Evolutionary conservation across 2,113 vertebrate species (phyloP).

Genomic region (Bubalus kerabau): DNA sequence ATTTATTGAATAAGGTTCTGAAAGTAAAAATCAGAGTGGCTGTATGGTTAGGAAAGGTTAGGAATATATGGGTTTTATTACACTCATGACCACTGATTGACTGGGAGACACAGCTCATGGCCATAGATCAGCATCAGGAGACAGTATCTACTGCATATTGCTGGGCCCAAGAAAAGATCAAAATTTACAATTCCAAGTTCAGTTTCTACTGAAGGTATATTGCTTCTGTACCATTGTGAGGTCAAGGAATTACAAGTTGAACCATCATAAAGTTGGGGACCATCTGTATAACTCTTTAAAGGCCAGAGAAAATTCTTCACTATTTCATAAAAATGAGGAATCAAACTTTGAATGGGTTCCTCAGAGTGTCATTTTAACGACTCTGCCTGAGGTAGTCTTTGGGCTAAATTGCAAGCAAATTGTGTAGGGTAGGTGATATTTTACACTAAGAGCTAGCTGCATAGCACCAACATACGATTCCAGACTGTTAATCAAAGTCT

Average conservation of each 20-base stretch:
- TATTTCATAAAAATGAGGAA: neutral
- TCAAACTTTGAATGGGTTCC: neutral
- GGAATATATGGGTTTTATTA: neutral
- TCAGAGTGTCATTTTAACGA: neutral
- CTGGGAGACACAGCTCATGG: neutral
- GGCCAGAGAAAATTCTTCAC: neutral
- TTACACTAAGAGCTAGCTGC: neutral
- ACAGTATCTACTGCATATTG: neutral
- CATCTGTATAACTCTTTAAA: neutral
- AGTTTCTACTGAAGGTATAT: neutral
- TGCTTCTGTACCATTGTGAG: neutral
- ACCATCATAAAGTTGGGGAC: neutral
- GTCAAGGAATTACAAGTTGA: neutral
- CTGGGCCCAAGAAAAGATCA: neutral
- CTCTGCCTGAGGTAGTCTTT: neutral
- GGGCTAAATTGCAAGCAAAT: neutral
- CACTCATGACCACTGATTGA: neutral
- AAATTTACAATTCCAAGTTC: neutral
- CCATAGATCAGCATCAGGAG: neutral
- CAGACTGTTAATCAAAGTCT: neutral
- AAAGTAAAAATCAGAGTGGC: neutral
- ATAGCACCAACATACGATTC: neutral
- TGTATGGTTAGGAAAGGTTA: neutral
- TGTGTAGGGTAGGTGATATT: neutral
- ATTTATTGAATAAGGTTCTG: neutral